Evolutionary conservation across 2,113 vertebrate genomes (phyloP).

Genomic region (Entelurus aequoreus): DNA sequence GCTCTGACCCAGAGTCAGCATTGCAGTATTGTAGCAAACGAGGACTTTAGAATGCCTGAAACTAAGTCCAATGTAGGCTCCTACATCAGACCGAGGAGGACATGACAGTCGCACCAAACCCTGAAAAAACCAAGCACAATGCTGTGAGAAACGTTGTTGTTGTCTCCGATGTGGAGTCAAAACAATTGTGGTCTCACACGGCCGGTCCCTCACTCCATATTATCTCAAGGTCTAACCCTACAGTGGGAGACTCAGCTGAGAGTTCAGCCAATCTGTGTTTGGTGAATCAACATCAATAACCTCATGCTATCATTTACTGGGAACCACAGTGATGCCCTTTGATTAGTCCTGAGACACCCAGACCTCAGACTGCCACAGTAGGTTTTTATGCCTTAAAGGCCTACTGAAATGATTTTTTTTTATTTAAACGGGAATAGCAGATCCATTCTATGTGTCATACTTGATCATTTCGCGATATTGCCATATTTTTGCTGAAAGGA

Average conservation of each 20-base stretch:
- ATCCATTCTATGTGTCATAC: too few relatives aligned
- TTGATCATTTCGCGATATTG: too few relatives aligned
- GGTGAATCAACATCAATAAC: not conserved
- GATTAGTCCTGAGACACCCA: not conserved
- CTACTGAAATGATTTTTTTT: too few relatives aligned
- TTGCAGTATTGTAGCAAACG: not conserved
- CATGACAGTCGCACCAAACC: too few relatives aligned
- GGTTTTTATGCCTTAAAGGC: too few relatives aligned
- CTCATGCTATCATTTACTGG: not conserved
- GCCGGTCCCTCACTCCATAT: not conserved
- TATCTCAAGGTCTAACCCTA: not conserved
- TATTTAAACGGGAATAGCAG: too few relatives aligned
- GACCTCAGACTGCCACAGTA: too few relatives aligned
- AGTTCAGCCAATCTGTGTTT: not conserved
- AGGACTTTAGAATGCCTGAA: not conserved
- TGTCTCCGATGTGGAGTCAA: not conserved
- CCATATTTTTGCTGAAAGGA: too few relatives aligned
- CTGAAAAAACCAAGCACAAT: not conserved
- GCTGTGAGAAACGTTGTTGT: not conserved
- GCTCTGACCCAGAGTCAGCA: constrained; percentile 2
- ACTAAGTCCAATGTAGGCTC: not conserved
- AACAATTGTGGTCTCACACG: not conserved
- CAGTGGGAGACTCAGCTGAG: not conserved
- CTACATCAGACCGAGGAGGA: not conserved
- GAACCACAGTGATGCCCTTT: not conserved